These are phyloP conservation scores for Trichopoda pennipes DNA, from an alignment of 2,888 invertebrate genomes.

Conservation along the genomic window DNA sequence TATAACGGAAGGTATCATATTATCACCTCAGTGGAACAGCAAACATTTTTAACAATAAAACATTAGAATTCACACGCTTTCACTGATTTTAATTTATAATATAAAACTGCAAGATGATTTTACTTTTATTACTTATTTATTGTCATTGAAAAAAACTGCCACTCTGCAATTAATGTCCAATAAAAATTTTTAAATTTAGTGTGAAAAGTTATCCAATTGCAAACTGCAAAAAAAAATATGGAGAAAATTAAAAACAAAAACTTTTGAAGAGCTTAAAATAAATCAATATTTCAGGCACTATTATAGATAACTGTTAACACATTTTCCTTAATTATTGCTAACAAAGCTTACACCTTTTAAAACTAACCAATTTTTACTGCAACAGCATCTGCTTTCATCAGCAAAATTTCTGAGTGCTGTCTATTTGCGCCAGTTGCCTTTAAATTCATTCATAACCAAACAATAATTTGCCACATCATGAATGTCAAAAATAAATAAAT, in stretches of 20 bases:
- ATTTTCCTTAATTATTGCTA: constrained; percentile 61
- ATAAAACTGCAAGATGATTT: constrained; percentile 17
- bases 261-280: constrained; percentile 17
- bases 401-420: background rate
- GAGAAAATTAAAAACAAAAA: constrained; percentile 7
- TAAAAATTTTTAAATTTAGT: constrained; percentile 1
- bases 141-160: constrained; percentile 24
- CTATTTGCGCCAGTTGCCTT: background rate
- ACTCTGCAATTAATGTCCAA: constrained; percentile 4
- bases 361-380: constrained; percentile 19
- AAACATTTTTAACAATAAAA: constrained; percentile 37
- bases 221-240: constrained; percentile 22
- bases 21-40: constrained; percentile 39
- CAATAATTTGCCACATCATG: constrained; percentile 68
- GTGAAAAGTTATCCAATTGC: background rate
- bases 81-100: constrained; percentile 72
- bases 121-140: constrained; percentile 40
- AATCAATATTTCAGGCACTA: constrained; percentile 45
- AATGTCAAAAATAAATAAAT: constrained; percentile 66
- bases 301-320: constrained; percentile 59
- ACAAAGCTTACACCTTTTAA: constrained; percentile 43
- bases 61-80: constrained; percentile 79
- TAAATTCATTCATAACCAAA: background rate
- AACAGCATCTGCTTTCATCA: constrained; percentile 15
- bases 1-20: constrained; percentile 64